Evolutionary conservation across 2,888 invertebrate species (phyloP).

Genomic region (Caenorhabditis plicata): DNA sequence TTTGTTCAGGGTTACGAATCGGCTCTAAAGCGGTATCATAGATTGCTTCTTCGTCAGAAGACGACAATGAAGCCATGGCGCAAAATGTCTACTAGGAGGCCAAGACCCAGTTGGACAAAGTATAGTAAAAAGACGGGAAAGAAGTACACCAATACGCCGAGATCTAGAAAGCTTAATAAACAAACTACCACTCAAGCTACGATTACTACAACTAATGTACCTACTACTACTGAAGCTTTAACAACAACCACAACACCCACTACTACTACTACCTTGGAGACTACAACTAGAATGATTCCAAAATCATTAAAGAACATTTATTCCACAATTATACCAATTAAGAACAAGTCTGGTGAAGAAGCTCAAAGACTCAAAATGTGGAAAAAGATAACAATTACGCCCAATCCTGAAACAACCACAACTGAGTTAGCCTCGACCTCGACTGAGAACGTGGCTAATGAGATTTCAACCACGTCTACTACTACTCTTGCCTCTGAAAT

Average conservation of each 20-base stretch:
- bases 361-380: slow-evolving; percentile 31
- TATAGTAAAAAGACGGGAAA: too few relatives aligned
- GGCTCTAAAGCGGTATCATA: slow-evolving; percentile 46
- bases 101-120: too few relatives aligned
- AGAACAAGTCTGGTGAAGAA: slow-evolving; percentile 6
- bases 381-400: slow-evolving; percentile 31
- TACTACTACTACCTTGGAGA: slow-evolving; percentile 15
- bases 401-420: background rate
- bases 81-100: too few relatives aligned
- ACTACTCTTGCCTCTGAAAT: background rate
- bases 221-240: slow-evolving; percentile 19
- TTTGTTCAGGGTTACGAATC: slow-evolving; percentile 34
- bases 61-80: too few relatives aligned
- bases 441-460: too few relatives aligned
- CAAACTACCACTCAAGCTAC: too few relatives aligned
- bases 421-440: background rate
- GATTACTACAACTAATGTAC: too few relatives aligned
- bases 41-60: slow-evolving; percentile 38
- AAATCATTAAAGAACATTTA: slow-evolving; percentile 41
- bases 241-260: slow-evolving; percentile 23
- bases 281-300: slow-evolving; percentile 32
- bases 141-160: too few relatives aligned
- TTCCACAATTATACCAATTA: slow-evolving; percentile 35
- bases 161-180: too few relatives aligned
- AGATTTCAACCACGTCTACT: slow-evolving; percentile 5